Evolutionary conservation across 2,113 vertebrate genomes (phyloP).

Genomic region (Chelonoidis abingdonii): DNA sequence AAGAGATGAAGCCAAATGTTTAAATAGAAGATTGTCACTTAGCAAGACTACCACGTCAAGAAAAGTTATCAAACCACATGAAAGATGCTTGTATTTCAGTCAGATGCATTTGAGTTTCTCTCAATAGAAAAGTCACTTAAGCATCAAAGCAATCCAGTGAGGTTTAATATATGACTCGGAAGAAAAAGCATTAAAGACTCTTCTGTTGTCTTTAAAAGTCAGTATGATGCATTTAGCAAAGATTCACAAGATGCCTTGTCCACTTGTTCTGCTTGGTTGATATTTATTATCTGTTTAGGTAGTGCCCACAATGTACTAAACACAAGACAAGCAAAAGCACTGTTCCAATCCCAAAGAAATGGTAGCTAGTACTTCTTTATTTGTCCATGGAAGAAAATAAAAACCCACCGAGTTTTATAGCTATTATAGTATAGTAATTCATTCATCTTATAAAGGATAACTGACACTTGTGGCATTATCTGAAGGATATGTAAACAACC

Average conservation of each 20-base stretch:
- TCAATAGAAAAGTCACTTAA: slow-evolving; percentile 27
- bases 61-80: slow-evolving; percentile 25
- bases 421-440: neutral
- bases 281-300: neutral
- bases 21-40: slow-evolving; percentile 34
- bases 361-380: neutral
- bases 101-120: slow-evolving; percentile 27
- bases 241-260: neutral
- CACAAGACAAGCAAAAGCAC: fast-evolving
- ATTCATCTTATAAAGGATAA: neutral
- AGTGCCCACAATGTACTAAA: neutral
- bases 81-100: slow-evolving; percentile 12
- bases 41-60: slow-evolving; percentile 17
- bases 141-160: slow-evolving; percentile 16
- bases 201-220: neutral
- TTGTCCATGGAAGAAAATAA: neutral
- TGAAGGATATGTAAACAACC: neutral
- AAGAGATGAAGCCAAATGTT: slow-evolving; percentile 47
- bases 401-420: neutral
- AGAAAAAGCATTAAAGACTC: neutral
- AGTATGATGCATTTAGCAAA: neutral
- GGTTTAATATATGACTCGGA: neutral
- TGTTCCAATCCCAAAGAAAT: neutral
- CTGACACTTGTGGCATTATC: neutral
- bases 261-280: neutral